Evolutionary conservation across 2,113 vertebrate species (phyloP).

Genomic region (Dasyornis broadbenti): DNA sequence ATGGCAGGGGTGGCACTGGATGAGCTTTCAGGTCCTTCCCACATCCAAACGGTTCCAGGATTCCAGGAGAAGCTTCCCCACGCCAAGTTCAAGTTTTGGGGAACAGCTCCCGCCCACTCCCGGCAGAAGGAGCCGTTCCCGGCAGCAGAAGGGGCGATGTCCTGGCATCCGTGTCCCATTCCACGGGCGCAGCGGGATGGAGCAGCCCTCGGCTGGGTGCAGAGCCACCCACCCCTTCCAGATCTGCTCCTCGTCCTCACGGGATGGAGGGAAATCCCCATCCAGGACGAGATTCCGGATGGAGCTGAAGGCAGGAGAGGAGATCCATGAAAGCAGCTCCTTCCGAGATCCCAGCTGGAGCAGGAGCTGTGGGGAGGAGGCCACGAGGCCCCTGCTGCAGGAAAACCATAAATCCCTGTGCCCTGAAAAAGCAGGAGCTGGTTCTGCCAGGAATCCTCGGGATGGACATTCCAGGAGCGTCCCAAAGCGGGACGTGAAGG

Average conservation of each 20-base stretch:
- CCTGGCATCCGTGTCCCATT: background rate
- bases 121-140: accelerated
- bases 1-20: background rate
- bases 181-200: accelerated
- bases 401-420: background rate
- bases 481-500: accelerated
- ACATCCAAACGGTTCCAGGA: background rate
- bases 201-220: background rate
- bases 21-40: background rate
- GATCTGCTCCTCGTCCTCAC: accelerated
- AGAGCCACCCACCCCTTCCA: background rate
- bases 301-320: background rate
- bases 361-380: background rate
- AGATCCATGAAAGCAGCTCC: background rate
- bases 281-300: accelerated
- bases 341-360: background rate
- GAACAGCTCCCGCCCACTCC: background rate
- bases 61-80: accelerated
- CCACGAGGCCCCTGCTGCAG: background rate
- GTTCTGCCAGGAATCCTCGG: background rate
- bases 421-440: background rate
- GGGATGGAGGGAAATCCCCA: background rate
- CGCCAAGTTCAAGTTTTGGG: accelerated
- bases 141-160: background rate
- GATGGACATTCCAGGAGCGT: background rate